Evolutionary conservation across 1,140 invertebrate genomes (phyloP).

Genomic region (Panulirus ornatus): DNA sequence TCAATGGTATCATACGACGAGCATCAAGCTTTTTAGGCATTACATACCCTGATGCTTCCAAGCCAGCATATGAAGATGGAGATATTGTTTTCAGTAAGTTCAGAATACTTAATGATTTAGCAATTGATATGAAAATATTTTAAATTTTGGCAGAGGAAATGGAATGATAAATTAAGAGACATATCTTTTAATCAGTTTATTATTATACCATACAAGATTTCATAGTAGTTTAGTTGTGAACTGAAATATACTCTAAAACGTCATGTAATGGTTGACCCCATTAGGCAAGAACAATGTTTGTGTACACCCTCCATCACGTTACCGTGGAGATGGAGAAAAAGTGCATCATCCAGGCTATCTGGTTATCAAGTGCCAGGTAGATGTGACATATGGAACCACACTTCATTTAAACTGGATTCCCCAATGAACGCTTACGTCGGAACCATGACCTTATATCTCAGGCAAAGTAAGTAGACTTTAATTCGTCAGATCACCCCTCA

Average conservation of each 20-base stretch:
- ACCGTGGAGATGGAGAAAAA: conserved; percentile 88
- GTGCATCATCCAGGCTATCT: conserved; percentile 95
- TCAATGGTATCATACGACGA: conserved; percentile 86
- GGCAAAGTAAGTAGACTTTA: conserved; percentile 41
- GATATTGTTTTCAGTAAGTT: conserved; percentile 89
- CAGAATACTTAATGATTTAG: too few species aligned
- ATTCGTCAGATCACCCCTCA: not conserved
- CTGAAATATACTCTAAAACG: not conserved
- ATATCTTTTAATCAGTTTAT: too few species aligned
- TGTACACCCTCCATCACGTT: conserved; percentile 92
- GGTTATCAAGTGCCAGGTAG: conserved; percentile 86
- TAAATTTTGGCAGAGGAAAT: too few species aligned
- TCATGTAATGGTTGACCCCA: not conserved
- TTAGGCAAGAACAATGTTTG: conserved; percentile 92
- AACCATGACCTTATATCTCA: conserved; percentile 81
- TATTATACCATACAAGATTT: too few species aligned
- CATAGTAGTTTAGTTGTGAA: not conserved
- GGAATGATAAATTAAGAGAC: too few species aligned
- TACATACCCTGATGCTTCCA: conserved; percentile 82
- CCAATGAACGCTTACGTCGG: conserved; percentile 90
- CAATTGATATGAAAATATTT: too few species aligned
- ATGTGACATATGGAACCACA: conserved; percentile 85
- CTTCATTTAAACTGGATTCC: conserved; percentile 96
- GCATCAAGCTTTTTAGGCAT: conserved; percentile 88
- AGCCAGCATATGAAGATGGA: conserved; percentile 85